phyloP scores from a whole-genome alignment of 2,797 vertebrate genomes.

The Pempheris klunzingeri region DNA sequence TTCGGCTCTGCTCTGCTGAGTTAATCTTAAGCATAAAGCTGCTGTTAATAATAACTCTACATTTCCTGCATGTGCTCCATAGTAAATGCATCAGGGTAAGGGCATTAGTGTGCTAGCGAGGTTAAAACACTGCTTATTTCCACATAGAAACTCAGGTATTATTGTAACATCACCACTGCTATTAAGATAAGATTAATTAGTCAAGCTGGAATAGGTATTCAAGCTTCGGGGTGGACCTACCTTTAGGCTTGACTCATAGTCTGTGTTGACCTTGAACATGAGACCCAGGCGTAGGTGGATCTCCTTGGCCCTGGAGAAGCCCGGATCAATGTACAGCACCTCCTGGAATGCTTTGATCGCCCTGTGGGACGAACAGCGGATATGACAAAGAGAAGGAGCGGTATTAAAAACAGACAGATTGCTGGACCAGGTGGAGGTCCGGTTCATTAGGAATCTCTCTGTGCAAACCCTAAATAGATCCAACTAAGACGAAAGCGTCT shows the following conservation, averaged over 20 bases:
- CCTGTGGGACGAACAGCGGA: constrained; percentile 80
- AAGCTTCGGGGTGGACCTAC: constrained; percentile 68
- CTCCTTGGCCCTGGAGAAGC: constrained; percentile 98
- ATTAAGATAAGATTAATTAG: not conserved
- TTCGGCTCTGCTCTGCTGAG: too few relatives aligned
- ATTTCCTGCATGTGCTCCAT: not conserved
- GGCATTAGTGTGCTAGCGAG: not conserved
- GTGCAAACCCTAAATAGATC: not conserved
- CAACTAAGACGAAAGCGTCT: not conserved
- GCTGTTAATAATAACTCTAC: not conserved
- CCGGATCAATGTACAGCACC: constrained; percentile 98
- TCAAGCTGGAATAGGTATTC: too few relatives aligned
- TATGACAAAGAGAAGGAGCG: not conserved
- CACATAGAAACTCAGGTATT: not conserved
- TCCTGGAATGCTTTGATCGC: constrained; percentile 99
- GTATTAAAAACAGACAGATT: not conserved
- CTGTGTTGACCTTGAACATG: constrained; percentile 99
- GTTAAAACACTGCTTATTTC: not conserved
- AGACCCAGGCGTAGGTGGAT: constrained; percentile 98
- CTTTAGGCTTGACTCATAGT: constrained; percentile 99
- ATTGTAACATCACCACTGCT: not conserved
- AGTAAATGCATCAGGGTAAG: not conserved
- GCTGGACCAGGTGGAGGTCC: too few relatives aligned
- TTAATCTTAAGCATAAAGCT: constrained; percentile 1
- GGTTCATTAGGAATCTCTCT: not conserved